Evolutionary conservation across 2,113 vertebrate genomes (phyloP).

Genomic region (Pogonocichla stellata): DNA sequence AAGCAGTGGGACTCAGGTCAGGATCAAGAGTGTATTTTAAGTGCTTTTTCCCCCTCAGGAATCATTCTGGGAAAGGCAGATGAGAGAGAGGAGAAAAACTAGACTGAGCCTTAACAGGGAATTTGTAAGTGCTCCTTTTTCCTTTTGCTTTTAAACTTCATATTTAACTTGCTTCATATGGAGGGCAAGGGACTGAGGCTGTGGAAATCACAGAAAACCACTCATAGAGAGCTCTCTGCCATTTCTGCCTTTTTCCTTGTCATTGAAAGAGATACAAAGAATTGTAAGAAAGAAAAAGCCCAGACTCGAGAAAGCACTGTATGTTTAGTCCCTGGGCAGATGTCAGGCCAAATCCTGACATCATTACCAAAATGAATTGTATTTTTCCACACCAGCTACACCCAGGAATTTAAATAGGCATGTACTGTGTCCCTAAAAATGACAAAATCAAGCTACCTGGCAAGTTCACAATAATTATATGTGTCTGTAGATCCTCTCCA

Average conservation of each 20-base stretch:
- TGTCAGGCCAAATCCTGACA: background rate
- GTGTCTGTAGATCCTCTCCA: background rate
- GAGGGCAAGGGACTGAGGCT: background rate
- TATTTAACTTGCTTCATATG: background rate
- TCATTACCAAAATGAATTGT: background rate
- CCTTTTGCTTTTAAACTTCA: background rate
- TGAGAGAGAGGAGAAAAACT: background rate
- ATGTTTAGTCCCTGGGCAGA: background rate
- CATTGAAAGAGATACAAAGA: background rate
- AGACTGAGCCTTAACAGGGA: background rate
- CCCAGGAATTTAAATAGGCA: background rate
- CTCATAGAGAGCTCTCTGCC: background rate
- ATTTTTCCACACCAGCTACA: background rate
- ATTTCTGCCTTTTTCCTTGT: background rate
- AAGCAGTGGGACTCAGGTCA: background rate
- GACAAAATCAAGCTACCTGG: background rate
- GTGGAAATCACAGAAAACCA: background rate
- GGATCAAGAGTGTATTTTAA: constrained; percentile 29
- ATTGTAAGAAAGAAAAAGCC: background rate
- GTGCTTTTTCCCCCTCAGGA: constrained; percentile 34
- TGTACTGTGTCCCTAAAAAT: background rate
- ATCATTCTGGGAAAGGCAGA: background rate
- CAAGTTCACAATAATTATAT: background rate
- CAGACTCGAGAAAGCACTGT: background rate
- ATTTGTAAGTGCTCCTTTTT: background rate